Evolutionary conservation across 2,888 invertebrate species (phyloP), one percentile per base, ranked within the genome.

Genomic region (Thumatha senex): DNA sequence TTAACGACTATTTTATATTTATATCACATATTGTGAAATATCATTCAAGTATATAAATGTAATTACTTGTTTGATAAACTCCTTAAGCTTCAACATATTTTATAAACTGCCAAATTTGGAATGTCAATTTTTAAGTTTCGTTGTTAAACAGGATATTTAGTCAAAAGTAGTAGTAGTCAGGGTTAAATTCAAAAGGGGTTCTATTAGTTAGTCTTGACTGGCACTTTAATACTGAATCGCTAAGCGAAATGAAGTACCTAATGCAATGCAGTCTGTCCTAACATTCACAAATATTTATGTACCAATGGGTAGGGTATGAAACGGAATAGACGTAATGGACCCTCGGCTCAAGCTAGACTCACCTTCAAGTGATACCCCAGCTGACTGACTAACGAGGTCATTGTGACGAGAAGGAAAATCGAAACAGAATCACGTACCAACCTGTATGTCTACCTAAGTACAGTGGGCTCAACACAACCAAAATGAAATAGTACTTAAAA

Each of bases 11-110:
- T 52, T 76, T 80, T 88, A 89, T 65, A 51, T 78, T 80, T 89
- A 90, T 90, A 90, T 90, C 90, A 90, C 90, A 90, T 84, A 84
- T 44, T 35, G 24, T 84, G 82, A 86, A 83, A 82, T 84, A 88
- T 85, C 87, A 87, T 86, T 81, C 78, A 82, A 76, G 76, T 82
- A 80, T 79, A 85, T 81, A 82, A 58, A 55, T 49, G 45, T 24
- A 24, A 5, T 24, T 78, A 82, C 73, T 80, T 80, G 78, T 69
- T 78, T 70, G 67, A 73, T 77, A 63, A 80, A 82, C 11, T 10
- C 31, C 31, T 86, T 83, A 84, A 85, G 80, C 82, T 84, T 80
- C 62, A 65, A 63, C 65, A 54, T 72, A 67, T 63, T 63, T 70
- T 73, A 80, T 77, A 80, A 84, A 82, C 81, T 79, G 76, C 79